phyloP scores from a whole-genome alignment of 1,140 invertebrate species.

The Pentalonia nigronervosa region DNA sequence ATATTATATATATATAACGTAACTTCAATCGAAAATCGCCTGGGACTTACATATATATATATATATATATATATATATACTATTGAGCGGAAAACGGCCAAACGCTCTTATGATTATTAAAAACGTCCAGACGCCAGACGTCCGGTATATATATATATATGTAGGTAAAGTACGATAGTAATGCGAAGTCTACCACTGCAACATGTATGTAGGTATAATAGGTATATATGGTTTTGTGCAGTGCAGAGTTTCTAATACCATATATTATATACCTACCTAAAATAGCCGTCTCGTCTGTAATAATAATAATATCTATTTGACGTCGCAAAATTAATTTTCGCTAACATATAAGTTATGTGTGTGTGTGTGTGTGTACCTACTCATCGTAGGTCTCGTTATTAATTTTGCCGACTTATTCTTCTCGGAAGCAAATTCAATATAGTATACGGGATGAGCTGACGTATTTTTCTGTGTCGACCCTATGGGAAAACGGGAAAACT shows the following conservation, averaged over 20 bases:
- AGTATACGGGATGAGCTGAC: not conserved
- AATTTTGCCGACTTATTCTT: not conserved
- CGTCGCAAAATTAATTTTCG: not conserved
- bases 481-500: not conserved
- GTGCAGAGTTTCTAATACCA: not conserved
- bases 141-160: not conserved
- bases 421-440: not conserved
- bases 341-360: too few relatives aligned
- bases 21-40: not conserved
- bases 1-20: conserved; percentile 13
- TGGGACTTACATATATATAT: not conserved
- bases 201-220: not conserved
- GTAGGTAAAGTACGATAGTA: not conserved
- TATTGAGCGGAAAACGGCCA: conserved; percentile 33
- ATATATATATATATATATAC: too few relatives aligned
- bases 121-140: conserved; percentile 35
- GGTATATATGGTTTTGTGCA: not conserved
- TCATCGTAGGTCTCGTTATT: not conserved
- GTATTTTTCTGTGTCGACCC: not conserved
- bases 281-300: not conserved
- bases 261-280: not conserved
- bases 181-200: not conserved
- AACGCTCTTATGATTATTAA: conserved; percentile 58
- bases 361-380: too few relatives aligned
- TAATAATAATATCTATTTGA: not conserved